Base-by-base conservation (phyloP, 2,888 invertebrate species). In the Phlogophora meticulosa region DNA sequence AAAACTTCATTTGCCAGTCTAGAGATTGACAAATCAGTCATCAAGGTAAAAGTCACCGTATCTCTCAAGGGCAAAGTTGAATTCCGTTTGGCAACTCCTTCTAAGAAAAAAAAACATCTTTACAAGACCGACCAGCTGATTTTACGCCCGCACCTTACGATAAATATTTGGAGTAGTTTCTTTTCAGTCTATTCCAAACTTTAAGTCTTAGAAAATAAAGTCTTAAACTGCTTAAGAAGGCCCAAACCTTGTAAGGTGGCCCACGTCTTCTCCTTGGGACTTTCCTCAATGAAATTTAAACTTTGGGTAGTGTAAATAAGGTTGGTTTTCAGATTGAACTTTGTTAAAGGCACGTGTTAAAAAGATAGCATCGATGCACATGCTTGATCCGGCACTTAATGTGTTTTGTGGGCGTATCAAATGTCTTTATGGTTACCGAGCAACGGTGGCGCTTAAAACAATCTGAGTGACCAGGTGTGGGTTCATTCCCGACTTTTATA, bases 321-420 rank as follows among this genome's bases (percentile, higher is more conserved):
- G 78, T 82, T 17, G 66, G 52, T 63, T 82, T 80, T 82, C 0
- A 7, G 34, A 28, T 53, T 72, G 61, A 0, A 4, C 17, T 32
- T 20, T 2, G 1, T 17, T 4, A 48, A 71, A 89, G 85, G 88
- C 92, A 92, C 92, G 92, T 93, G 92, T 91, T 87, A 38, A 65
- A 70, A 84, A 89, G 92, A 93, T 93, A 89, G 76, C 82, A 93
- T 93, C 92, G 64, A 81, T 88, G 85, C 94, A 93, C 93, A 93
- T 94, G 94, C 86, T 92, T 93, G 93, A 94, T 94, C 92, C 91
- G 92, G 91, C 86, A 90, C 89, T 90, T 91, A 91, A 92, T 91
- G 90, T 90, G 90, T 90, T 91, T 90, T 92, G 93, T 93, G 93
- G 94, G 93, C 92, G 94, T 93, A 93, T 94, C 92, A 83, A 89